These are phyloP conservation scores for Subacronicta megacephala DNA, from an alignment of 2,888 invertebrate species.

Conservation along the genomic window DNA sequence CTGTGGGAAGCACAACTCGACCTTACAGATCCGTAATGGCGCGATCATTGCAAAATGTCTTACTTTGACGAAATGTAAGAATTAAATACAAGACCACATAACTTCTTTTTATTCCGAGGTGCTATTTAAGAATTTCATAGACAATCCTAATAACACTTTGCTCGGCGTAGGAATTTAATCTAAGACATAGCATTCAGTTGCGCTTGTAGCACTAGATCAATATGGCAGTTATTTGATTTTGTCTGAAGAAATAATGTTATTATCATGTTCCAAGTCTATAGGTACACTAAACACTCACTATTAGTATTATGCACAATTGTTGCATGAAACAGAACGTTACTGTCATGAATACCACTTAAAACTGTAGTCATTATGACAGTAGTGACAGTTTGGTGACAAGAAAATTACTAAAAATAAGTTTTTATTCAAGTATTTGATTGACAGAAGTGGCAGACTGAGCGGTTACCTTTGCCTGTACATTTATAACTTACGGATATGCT, in stretches of 20 bases:
- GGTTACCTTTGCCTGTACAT: slow-evolving; percentile 1
- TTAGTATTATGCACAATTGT: slow-evolving; percentile 28
- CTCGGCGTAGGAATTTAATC: too few relatives aligned
- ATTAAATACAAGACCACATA: too few relatives aligned
- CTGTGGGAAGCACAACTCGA: too few relatives aligned
- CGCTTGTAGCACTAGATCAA: too few relatives aligned
- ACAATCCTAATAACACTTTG: too few relatives aligned
- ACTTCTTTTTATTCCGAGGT: too few relatives aligned
- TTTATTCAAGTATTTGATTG: slow-evolving; percentile 2
- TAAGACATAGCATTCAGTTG: too few relatives aligned
- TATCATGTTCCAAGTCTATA: slow-evolving; percentile 25
- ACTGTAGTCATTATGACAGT: slow-evolving; percentile 25
- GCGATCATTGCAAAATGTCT: too few relatives aligned
- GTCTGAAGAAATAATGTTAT: slow-evolving; percentile 30
- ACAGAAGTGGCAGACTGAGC: background rate
- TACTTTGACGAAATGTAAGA: too few relatives aligned
- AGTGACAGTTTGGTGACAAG: background rate
- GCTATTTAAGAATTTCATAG: too few relatives aligned
- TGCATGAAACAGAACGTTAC: slow-evolving; percentile 28
- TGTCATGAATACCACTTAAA: slow-evolving; percentile 16
- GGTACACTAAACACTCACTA: slow-evolving; percentile 10
- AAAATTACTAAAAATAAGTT: slow-evolving; percentile 9
- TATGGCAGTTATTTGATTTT: background rate
- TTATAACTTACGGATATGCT: too few relatives aligned
- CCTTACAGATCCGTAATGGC: too few relatives aligned